Evolutionary conservation across 2,888 invertebrate species (phyloP).

Genomic region (Eueremaeus valkanovi): DNA sequence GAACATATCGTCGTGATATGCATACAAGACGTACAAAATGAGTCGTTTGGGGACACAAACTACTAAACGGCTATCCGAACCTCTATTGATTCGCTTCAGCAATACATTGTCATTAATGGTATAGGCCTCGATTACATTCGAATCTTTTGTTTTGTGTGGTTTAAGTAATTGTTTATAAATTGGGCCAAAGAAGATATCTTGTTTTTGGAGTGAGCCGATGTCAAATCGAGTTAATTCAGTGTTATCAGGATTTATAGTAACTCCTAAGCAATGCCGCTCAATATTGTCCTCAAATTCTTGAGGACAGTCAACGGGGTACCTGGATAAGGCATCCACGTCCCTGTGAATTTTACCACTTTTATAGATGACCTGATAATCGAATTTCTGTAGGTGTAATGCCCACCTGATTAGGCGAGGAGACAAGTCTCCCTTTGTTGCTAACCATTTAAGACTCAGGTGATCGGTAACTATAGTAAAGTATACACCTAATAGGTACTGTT

Average conservation of each 20-base stretch:
- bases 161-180: no score
- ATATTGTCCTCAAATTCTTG: background rate
- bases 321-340: conserved; percentile 18
- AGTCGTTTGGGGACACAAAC: no score
- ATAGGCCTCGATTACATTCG: background rate
- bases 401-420: conserved; percentile 5
- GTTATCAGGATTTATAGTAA: no score
- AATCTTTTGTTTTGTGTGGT: no score
- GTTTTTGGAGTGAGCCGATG: background rate
- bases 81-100: no score
- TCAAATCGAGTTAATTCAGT: background rate
- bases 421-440: background rate
- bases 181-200: background rate
- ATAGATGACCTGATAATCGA: background rate
- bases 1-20: no score
- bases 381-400: conserved; percentile 20
- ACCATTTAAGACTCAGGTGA: conserved; percentile 22
- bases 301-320: no score
- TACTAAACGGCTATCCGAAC: no score
- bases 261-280: background rate
- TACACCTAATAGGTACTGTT: no score
- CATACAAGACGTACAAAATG: no score
- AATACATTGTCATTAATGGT: no score
- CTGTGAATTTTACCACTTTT: conserved; percentile 11
- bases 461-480: no score